Percentiles rank a stretch among this genome's conserved stretches.
Conservation (phyloP, 2,888 invertebrate genomes). For the Cerastis leucographa region DNA sequence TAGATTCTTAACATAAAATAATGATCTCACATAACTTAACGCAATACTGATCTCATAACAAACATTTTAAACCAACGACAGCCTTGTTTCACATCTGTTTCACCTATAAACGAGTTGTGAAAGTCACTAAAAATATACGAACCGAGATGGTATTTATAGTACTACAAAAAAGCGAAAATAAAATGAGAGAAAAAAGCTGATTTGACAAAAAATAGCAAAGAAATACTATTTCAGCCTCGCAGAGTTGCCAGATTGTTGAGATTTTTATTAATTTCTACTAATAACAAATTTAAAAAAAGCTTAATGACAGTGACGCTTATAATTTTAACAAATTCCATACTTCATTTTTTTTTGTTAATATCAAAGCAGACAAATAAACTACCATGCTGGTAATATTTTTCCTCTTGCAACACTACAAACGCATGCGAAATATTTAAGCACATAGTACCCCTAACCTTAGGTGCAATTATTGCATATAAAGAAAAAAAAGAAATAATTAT, state of each 20-base stretch:
- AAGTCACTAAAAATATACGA: slow-evolving; percentile 60
- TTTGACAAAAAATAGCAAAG: slow-evolving; percentile 40
- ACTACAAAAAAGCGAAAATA: slow-evolving; percentile 44
- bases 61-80: slow-evolving; percentile 72
- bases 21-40: slow-evolving; percentile 78
- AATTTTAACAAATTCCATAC: neutral
- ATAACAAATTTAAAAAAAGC: slow-evolving; percentile 1
- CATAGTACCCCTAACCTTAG: slow-evolving; percentile 47
- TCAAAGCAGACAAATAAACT: slow-evolving; percentile 14
- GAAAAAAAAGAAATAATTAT: slow-evolving; percentile 9
- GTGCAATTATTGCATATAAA: slow-evolving; percentile 42
- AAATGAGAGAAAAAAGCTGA: slow-evolving; percentile 19
- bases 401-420: slow-evolving; percentile 47
- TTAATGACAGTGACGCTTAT: slow-evolving; percentile 13
- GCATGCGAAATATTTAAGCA: slow-evolving; percentile 48
- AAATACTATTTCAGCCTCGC: slow-evolving; percentile 67
- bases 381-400: slow-evolving; percentile 5
- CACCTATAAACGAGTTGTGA: slow-evolving; percentile 90
- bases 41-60: slow-evolving; percentile 84
- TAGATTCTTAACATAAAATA: slow-evolving; percentile 71
- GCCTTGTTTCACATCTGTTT: slow-evolving; percentile 86
- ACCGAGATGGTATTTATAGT: slow-evolving; percentile 61
- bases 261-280: slow-evolving; percentile 20
- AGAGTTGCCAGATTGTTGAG: slow-evolving; percentile 47
- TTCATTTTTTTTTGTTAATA: slow-evolving; percentile 5